phyloP scores from a whole-genome alignment of 2,888 invertebrate species.

The Thalpophila matura region DNA sequence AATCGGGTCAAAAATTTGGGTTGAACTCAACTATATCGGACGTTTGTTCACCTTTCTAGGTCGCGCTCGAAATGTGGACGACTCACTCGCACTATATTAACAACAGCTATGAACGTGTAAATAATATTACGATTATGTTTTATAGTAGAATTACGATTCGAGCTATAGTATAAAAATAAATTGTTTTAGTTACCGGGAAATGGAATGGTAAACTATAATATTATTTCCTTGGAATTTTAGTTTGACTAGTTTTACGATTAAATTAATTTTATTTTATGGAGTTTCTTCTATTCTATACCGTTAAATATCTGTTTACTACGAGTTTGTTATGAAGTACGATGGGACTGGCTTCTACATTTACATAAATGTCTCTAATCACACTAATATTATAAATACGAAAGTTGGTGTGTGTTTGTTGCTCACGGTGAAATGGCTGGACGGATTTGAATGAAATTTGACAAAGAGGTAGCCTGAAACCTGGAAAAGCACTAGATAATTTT shows the following conservation, averaged over 20 bases:
- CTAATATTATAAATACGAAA: too few relatives aligned
- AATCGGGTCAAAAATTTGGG: constrained; percentile 88
- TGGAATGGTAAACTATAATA: neutral
- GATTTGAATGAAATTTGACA: too few relatives aligned
- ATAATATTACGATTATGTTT: constrained; percentile 35
- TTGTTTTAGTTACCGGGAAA: neutral
- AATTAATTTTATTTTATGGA: neutral
- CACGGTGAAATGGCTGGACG: too few relatives aligned
- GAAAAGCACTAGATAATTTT: too few relatives aligned
- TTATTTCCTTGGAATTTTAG: neutral
- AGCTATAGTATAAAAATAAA: neutral
- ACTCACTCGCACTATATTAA: constrained; percentile 48
- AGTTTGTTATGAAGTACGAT: too few relatives aligned
- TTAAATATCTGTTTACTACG: too few relatives aligned
- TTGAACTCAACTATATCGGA: constrained; percentile 82
- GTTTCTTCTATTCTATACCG: too few relatives aligned
- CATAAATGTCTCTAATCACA: too few relatives aligned
- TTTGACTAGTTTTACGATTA: too few relatives aligned
- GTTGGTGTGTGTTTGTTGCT: too few relatives aligned
- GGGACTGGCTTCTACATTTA: too few relatives aligned
- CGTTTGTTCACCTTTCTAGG: constrained; percentile 89
- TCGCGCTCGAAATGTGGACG: constrained; percentile 69
- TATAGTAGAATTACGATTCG: constrained; percentile 13
- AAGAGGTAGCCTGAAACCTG: too few relatives aligned
- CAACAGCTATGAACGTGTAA: constrained; percentile 31